Evolutionary conservation across 1,140 invertebrate species (phyloP).

Genomic region (Camponotus pennsylvanicus): DNA sequence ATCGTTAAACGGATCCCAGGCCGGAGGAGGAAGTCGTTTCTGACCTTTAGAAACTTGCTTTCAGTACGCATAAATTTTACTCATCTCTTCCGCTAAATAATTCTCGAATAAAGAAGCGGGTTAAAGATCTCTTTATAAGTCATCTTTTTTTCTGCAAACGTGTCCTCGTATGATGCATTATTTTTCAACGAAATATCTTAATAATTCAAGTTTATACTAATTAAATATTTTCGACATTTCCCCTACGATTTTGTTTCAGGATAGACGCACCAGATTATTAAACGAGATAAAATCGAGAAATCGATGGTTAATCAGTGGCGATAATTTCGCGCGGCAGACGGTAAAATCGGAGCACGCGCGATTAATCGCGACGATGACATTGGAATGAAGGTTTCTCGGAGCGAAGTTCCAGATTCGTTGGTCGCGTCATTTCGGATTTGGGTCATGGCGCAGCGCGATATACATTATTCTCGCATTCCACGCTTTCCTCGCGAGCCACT

Average conservation of each 20-base stretch:
- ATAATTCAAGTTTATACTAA: not conserved
- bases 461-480: slow-evolving; percentile 70
- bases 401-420: slow-evolving; percentile 56
- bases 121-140: slow-evolving; percentile 2
- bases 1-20: slow-evolving; percentile 48
- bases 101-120: not conserved
- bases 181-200: slow-evolving; percentile 1
- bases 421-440: slow-evolving; percentile 60
- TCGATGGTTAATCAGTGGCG: slow-evolving; percentile 8
- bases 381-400: slow-evolving; percentile 64
- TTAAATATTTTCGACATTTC: not conserved
- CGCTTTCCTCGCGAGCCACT: slow-evolving; percentile 65
- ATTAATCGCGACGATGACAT: slow-evolving; percentile 61
- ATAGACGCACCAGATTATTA: not conserved
- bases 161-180: not conserved
- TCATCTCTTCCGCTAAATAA: slow-evolving; percentile 28
- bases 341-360: slow-evolving; percentile 44
- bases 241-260: not conserved
- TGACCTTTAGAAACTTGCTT: slow-evolving; percentile 39
- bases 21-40: slow-evolving; percentile 64
- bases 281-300: not conserved
- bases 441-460: slow-evolving; percentile 67
- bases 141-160: not conserved
- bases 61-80: slow-evolving; percentile 33
- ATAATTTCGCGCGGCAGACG: slow-evolving; percentile 46